Conservation (phyloP, 2,113 vertebrate genomes). For the Monarcha castaneiventris region DNA sequence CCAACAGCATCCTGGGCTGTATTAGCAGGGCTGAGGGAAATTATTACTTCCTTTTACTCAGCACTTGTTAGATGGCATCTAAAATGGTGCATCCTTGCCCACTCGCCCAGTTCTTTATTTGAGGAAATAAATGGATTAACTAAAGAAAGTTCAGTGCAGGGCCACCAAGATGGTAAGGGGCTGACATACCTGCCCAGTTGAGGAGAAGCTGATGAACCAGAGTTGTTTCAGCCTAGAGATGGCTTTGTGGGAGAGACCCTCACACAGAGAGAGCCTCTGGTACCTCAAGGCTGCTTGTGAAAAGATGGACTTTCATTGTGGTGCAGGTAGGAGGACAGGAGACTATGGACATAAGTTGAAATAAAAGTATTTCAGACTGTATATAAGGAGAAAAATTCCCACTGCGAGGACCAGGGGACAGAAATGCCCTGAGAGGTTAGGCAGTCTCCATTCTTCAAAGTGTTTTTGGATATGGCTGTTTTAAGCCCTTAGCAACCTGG, state of each 20-base stretch:
- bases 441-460: neutral
- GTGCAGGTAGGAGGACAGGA: neutral
- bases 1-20: neutral
- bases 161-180: neutral
- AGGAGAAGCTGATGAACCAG: neutral
- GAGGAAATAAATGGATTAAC: neutral
- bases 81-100: neutral
- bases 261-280: neutral
- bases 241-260: neutral
- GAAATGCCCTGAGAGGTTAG: neutral
- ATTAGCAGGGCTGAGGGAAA: neutral
- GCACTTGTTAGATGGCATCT: neutral
- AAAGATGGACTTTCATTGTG: neutral
- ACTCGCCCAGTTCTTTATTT: rapidly evolving
- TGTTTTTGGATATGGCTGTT: neutral
- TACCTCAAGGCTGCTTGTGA: neutral
- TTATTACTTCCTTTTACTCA: neutral
- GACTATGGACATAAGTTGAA: rapidly evolving
- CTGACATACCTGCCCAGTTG: neutral
- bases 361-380: neutral
- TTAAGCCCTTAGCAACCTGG: neutral
- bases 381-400: neutral
- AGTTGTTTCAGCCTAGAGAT: neutral
- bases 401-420: too few relatives aligned
- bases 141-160: neutral